Base-by-base conservation (phyloP, 2,797 vertebrate genomes). In the Pseudochirops corinnae region DNA sequence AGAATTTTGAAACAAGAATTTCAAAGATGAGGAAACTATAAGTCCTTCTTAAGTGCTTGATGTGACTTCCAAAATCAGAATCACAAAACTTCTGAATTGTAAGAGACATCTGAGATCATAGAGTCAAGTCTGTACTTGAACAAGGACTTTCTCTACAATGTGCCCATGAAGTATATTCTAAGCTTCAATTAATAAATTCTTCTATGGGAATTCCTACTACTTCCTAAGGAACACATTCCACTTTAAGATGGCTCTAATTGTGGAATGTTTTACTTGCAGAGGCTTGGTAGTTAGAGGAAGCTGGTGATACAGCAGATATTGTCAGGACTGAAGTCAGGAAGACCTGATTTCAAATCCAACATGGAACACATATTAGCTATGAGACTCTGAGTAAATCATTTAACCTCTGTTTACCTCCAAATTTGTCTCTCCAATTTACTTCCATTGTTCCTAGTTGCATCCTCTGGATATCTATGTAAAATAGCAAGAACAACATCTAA, bases 1-100 rank as follows among this genome's bases (percentile, higher is more conserved):
- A 91, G 24, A 74, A 94, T 91, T 57, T 97, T 95, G 94, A 95
- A 90, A 90, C 74, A 92, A 93, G 28, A 60, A 56, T 33, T 67
- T 67, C 60, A 67, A 33, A 33, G 29, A 62, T 62, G 31, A 67
- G 33, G 62, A n/a, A 67, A n/a, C 33, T 14, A 62, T 33, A 62
- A 16, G 31, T 67, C 33, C 62, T 1, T 16, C 1, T 16, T 21
- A 21, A 74, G 16, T 9, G n/a, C n/a, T 39, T 74, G n/a, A 74
- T 74, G n/a, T 74, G 16, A 18, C 67, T 74, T 74, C 39, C n/a
- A 39, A 74, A 74, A 39, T 74, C n/a, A 74, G 67, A 74, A 74
- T 74, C 67, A 39, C 13, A n/a, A 74, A 74, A n/a, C 5, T 14
- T 74, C 33, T 39, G 16, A 74, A 39, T 74, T 6, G 21, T 74